Conservation (phyloP, 2,888 invertebrate genomes). For the Conus canariensis region DNA sequence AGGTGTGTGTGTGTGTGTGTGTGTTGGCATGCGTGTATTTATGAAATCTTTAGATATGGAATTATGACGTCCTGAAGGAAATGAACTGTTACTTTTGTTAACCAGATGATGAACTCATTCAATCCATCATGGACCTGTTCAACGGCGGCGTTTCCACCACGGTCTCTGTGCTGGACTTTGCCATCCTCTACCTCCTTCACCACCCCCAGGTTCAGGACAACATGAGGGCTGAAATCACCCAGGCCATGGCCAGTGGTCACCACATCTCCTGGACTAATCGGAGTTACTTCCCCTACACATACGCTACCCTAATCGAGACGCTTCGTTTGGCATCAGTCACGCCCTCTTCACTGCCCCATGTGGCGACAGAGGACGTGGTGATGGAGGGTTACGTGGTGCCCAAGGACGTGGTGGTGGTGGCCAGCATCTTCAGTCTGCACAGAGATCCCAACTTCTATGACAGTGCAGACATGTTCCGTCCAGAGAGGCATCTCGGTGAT, state of each 20-base stretch:
- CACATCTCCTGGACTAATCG: slow-evolving; percentile 46
- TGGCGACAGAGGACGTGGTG: slow-evolving; percentile 49
- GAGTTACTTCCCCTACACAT: slow-evolving; percentile 47
- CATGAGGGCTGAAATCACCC: slow-evolving; percentile 47
- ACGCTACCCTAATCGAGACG: slow-evolving; percentile 47
- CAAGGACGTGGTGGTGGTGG: slow-evolving; percentile 46
- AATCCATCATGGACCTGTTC: slow-evolving; percentile 53
- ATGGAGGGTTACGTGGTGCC: slow-evolving; percentile 47
- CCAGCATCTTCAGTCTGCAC: slow-evolving; percentile 49
- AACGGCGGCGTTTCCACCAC: slow-evolving; percentile 52
- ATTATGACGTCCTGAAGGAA: no score
- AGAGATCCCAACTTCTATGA: slow-evolving; percentile 46
- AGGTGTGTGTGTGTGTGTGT: no score
- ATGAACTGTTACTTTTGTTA: no score
- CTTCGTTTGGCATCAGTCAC: slow-evolving; percentile 52
- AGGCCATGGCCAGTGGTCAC: slow-evolving; percentile 34
- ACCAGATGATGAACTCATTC: slow-evolving; percentile 52
- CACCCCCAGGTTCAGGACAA: slow-evolving; percentile 46
- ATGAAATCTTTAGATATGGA: no score
- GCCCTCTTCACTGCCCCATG: slow-evolving; percentile 53
- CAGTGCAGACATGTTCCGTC: slow-evolving; percentile 47
- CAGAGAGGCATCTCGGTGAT: slow-evolving; percentile 48
- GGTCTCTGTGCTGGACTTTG: slow-evolving; percentile 51
- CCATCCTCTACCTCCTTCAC: slow-evolving; percentile 48
- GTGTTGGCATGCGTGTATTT: background rate